These are phyloP conservation scores for Nyctibius bracteatus DNA, from an alignment of 2,113 vertebrate genomes.

Conservation along the genomic window DNA sequence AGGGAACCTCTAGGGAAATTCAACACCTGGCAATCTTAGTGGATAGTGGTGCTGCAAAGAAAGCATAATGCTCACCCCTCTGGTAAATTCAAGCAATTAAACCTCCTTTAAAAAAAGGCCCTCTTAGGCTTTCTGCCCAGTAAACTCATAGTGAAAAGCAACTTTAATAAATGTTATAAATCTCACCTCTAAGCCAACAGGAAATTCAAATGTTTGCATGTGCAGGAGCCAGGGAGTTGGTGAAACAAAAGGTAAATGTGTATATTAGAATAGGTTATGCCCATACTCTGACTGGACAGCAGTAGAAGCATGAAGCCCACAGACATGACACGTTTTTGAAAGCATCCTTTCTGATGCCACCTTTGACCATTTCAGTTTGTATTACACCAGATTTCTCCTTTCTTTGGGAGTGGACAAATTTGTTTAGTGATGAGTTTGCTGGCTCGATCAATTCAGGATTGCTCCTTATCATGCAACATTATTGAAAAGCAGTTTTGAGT, in stretches of 20 bases:
- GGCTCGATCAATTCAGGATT: conserved; percentile 4
- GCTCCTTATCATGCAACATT: neutral
- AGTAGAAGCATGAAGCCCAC: neutral
- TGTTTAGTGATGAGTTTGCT: neutral
- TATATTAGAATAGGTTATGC: conserved; percentile 56
- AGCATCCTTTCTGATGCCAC: neutral
- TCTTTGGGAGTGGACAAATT: neutral
- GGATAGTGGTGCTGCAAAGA: conserved; percentile 63
- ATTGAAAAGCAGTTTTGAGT: neutral
- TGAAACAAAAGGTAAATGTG: conserved; percentile 71
- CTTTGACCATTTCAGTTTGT: neutral
- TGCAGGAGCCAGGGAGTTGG: conserved; percentile 67
- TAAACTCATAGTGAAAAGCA: conserved; percentile 76
- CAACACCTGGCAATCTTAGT: conserved; percentile 65
- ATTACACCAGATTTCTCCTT: neutral
- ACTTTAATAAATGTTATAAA: conserved; percentile 81
- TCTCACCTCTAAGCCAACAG: conserved; percentile 80
- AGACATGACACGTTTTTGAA: neutral
- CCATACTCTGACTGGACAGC: neutral
- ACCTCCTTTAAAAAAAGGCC: conserved; percentile 48
- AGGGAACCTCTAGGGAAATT: conserved; percentile 42
- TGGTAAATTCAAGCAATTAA: conserved; percentile 77
- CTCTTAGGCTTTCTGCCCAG: conserved; percentile 76
- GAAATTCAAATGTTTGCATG: conserved; percentile 78
- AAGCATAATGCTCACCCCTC: conserved; percentile 58